These are phyloP conservation scores for Tympanoctomys barrerae DNA, from an alignment of 2,797 vertebrate genomes.

Conservation along the genomic window DNA sequence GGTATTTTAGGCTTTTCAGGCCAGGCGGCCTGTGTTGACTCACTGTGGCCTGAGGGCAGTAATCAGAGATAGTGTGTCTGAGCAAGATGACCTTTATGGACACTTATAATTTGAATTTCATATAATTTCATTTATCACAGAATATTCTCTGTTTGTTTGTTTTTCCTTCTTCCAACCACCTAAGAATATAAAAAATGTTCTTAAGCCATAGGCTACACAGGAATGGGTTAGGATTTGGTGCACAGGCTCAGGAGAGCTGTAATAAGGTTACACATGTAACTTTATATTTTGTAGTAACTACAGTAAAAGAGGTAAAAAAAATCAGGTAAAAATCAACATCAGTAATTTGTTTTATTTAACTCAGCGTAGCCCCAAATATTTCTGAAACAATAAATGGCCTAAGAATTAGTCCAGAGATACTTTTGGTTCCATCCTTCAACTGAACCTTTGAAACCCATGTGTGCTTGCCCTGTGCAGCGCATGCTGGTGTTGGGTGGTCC, in stretches of 20 bases:
- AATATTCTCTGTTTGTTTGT: not conserved
- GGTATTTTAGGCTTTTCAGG: not conserved
- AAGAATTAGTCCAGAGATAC: not conserved
- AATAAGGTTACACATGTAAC: fast-evolving
- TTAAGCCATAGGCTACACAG: not conserved
- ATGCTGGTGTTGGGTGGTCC: not conserved
- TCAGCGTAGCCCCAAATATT: not conserved
- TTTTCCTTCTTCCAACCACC: not conserved
- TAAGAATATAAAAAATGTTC: not conserved
- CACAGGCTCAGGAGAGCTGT: fast-evolving
- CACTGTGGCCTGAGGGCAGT: not conserved
- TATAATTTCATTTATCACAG: not conserved
- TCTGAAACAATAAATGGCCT: not conserved
- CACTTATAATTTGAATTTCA: not conserved
- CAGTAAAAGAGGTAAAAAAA: not conserved
- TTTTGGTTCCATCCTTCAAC: not conserved
- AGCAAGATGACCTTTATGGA: not conserved
- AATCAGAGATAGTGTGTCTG: fast-evolving
- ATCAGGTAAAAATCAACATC: not conserved
- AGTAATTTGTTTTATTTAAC: not conserved
- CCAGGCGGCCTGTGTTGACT: not conserved
- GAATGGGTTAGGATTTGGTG: not conserved
- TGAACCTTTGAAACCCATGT: fast-evolving
- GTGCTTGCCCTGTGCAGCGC: fast-evolving
- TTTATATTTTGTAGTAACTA: not conserved